phyloP scores from a whole-genome alignment of 2,888 invertebrate species.

The Papilio elwesi region DNA sequence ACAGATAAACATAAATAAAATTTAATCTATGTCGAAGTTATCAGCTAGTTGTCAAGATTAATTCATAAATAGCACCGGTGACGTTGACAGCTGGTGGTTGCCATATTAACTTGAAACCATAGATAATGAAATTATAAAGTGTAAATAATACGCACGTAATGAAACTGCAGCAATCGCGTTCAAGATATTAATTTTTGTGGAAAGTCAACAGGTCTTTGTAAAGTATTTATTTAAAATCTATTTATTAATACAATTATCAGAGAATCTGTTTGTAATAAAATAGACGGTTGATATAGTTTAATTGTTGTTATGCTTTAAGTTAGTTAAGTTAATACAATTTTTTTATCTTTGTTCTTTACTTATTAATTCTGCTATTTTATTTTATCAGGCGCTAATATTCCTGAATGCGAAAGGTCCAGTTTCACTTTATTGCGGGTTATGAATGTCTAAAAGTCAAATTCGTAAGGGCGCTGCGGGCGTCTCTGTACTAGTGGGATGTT shows the following conservation, averaged over 20 bases:
- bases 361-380: neutral
- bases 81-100: conserved; percentile 12
- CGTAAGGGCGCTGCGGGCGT: conserved; percentile 85
- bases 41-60: conserved; percentile 35
- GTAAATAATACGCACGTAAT: neutral
- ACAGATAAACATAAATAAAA: conserved; percentile 74
- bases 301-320: too few species aligned
- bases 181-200: neutral
- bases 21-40: conserved; percentile 46
- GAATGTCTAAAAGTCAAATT: conserved; percentile 70
- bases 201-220: too few species aligned
- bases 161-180: neutral
- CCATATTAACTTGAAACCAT: conserved; percentile 2
- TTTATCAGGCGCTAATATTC: conserved; percentile 1
- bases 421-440: neutral
- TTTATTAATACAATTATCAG: too few species aligned
- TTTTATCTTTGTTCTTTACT: neutral
- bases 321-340: too few species aligned
- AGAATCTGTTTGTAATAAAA: too few species aligned
- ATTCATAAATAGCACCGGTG: conserved; percentile 42
- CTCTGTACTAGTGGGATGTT: conserved; percentile 93
- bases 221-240: too few species aligned
- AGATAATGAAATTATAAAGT: neutral
- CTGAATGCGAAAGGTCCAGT: neutral
- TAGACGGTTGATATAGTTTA: too few species aligned